Conservation (phyloP, 2,797 vertebrate genomes). For the Sebastes itinus region DNA sequence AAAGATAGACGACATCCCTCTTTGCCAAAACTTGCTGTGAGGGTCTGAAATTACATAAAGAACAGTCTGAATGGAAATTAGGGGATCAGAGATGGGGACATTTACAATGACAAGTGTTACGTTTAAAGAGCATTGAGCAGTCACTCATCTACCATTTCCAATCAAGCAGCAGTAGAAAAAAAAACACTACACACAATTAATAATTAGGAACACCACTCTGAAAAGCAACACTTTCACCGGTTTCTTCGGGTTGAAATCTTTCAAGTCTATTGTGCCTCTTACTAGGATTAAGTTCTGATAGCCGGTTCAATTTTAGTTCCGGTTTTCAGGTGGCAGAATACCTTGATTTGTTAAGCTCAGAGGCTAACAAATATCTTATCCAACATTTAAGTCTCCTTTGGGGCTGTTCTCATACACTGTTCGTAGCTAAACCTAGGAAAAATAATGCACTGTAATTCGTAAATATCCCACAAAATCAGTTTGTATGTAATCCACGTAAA, state of each 20-base stretch:
- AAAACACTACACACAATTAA: neutral
- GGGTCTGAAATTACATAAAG: neutral
- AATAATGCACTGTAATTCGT: too few relatives aligned
- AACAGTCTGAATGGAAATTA: neutral
- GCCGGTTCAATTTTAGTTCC: too few relatives aligned
- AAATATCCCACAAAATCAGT: too few relatives aligned
- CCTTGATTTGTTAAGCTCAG: too few relatives aligned
- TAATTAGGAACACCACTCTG: neutral
- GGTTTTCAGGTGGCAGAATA: too few relatives aligned
- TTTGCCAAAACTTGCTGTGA: neutral
- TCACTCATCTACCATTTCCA: neutral
- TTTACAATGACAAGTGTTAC: neutral
- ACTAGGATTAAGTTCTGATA: too few relatives aligned
- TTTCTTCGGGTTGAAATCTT: neutral
- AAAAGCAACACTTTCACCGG: neutral
- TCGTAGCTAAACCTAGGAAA: too few relatives aligned
- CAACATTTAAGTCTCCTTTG: too few relatives aligned
- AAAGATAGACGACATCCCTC: neutral
- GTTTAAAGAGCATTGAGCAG: neutral
- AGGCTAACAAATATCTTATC: too few relatives aligned
- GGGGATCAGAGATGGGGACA: neutral
- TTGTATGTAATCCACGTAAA: too few relatives aligned
- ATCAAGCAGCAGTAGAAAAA: neutral
- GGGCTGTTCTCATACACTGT: too few relatives aligned
- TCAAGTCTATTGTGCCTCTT: neutral